These are phyloP conservation scores for Elegia similella DNA, from an alignment of 2,888 invertebrate genomes.

Conservation along the genomic window DNA sequence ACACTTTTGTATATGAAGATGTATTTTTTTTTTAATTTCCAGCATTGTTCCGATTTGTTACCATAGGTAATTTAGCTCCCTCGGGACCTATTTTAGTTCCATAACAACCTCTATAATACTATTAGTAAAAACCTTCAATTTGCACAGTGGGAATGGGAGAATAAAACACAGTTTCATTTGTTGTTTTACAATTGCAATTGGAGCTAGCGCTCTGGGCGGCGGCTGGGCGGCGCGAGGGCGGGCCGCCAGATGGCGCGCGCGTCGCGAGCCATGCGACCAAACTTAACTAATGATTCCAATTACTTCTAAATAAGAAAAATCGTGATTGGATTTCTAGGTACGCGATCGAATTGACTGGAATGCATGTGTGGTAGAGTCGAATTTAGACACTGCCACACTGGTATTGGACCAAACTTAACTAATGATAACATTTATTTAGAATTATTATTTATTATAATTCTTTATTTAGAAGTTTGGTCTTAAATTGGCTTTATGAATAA, in stretches of 20 bases:
- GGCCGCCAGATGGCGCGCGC: slow-evolving; percentile 65
- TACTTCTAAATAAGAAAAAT: slow-evolving; percentile 12
- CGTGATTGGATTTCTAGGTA: slow-evolving; percentile 7
- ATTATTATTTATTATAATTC: too few relatives aligned
- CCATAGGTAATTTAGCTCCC: too few relatives aligned
- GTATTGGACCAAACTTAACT: too few relatives aligned
- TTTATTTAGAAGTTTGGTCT: too few relatives aligned
- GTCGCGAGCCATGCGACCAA: slow-evolving; percentile 27
- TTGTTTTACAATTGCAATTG: slow-evolving; percentile 50
- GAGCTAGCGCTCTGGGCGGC: slow-evolving; percentile 46
- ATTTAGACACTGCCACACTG: background rate
- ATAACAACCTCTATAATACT: slow-evolving; percentile 6
- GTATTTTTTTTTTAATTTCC: too few relatives aligned
- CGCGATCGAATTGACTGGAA: background rate
- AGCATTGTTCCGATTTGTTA: too few relatives aligned
- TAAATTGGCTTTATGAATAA: too few relatives aligned
- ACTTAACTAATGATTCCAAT: slow-evolving; percentile 13
- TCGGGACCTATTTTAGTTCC: too few relatives aligned
- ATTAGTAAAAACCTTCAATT: slow-evolving; percentile 24
- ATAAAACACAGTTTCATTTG: slow-evolving; percentile 35
- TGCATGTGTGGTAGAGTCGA: background rate
- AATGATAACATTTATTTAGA: too few relatives aligned
- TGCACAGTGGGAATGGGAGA: slow-evolving; percentile 28
- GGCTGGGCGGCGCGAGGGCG: slow-evolving; percentile 60
- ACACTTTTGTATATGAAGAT: too few relatives aligned